Conservation (phyloP, 2,797 vertebrate genomes). For the Gymnocypris eckloni region DNA sequence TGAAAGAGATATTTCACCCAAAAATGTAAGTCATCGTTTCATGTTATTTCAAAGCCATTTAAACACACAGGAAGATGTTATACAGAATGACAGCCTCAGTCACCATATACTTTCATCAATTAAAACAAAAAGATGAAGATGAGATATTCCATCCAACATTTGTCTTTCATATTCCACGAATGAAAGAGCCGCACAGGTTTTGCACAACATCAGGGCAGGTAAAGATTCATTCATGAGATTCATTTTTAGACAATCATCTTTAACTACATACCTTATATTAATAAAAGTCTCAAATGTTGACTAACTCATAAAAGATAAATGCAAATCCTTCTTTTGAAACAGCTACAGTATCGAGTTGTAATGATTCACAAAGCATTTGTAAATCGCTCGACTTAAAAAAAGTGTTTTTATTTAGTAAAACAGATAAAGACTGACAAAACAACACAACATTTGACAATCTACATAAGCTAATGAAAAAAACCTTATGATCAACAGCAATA, state of each 20-base stretch:
- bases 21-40: background rate
- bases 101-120: slow-evolving; percentile 2
- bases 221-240: slow-evolving; percentile 13
- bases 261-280: background rate
- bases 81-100: slow-evolving; percentile 7
- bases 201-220: background rate
- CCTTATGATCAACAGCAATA: background rate
- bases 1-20: background rate
- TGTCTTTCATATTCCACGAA: background rate
- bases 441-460: background rate
- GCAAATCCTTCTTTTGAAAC: background rate
- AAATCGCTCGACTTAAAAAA: background rate
- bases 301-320: background rate
- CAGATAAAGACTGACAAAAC: background rate
- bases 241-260: background rate
- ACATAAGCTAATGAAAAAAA: background rate
- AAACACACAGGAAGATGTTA: background rate
- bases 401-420: background rate
- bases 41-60: slow-evolving; percentile 8
- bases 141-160: background rate
- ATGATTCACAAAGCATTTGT: background rate
- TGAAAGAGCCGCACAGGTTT: background rate
- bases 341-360: background rate
- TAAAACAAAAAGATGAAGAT: background rate
- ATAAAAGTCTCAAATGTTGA: background rate